Base-by-base conservation (phyloP, 2,888 invertebrate genomes). In the Athalia cordata region DNA sequence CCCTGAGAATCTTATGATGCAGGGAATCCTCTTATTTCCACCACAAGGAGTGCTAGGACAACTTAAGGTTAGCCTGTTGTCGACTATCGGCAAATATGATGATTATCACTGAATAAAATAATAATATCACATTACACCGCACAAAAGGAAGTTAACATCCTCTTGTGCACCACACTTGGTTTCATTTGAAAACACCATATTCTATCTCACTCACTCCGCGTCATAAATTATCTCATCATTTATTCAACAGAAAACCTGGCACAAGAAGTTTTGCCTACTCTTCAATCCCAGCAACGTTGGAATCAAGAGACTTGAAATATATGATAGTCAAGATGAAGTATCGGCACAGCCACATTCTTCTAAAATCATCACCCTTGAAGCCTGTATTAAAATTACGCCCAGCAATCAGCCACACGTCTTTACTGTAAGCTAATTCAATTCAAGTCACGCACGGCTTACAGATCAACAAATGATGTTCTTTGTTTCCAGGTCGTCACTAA, bases 221-320 rank as follows among this genome's bases (percentile, higher is more conserved):
- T 49, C 15, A 1, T 66, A 9, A 29, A 15, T 49, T 66, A 3
- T 29, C 29, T 55, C 3, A n/a, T 11, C 6, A 5, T 43, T n/a
- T 55, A 4, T 55, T 43, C 82, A 81, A 79, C 92, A 97, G 96
- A 97, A 96, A 95, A 93, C 95, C 72, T 96, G 96, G 95, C 95
- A 95, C 87, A 95, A 94, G 84, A 95, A 94, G 86, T 94, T 93
- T 86, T 95, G 95, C 87, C 92, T 95, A 84, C 91, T 97, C 47
- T 96, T 95, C 87, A 95, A 94, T 91, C 93, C 95, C 57, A 96
- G 96, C 88, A 96, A 96, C 87, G 95, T 95, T 91, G 97, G 97
- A 47, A 95, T 97, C 82, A 95, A 96, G 87, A 92, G 97, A 65
- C 91, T 97, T 78, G 97, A 97, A 92, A 94, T 97, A 82, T 96